Evolutionary conservation across 2,113 vertebrate species (phyloP).

Genomic region (Pelvicachromis taeniatus): DNA sequence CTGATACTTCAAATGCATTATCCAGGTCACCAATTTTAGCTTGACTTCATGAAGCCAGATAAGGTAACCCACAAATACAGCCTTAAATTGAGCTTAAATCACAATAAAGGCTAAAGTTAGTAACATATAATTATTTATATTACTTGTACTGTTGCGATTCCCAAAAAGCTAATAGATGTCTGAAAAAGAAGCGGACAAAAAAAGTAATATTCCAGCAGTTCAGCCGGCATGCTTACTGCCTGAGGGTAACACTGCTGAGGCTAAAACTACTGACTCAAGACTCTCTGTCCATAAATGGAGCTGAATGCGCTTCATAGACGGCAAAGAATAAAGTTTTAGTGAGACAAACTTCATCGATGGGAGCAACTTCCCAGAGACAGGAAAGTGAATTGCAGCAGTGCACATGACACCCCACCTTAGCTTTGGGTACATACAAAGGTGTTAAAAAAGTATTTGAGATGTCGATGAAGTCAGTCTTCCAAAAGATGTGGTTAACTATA

Average conservation of each 20-base stretch:
- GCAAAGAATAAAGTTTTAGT: background rate
- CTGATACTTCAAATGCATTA: background rate
- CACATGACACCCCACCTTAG: background rate
- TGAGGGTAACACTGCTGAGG: slow-evolving; percentile 18
- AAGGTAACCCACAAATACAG: background rate
- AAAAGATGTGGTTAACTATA: too few relatives aligned
- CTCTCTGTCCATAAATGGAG: slow-evolving; percentile 47
- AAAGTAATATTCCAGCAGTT: background rate
- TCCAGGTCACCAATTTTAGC: background rate
- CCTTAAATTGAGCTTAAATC: background rate
- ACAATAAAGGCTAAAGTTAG: background rate
- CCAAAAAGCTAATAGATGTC: background rate
- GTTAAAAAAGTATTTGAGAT: background rate
- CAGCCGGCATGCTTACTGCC: background rate
- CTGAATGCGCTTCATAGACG: background rate
- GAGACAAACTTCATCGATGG: background rate
- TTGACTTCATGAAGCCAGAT: background rate
- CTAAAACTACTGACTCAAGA: slow-evolving; percentile 24
- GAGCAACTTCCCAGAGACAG: background rate
- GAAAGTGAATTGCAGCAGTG: background rate
- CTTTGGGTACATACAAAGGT: background rate
- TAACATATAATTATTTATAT: background rate
- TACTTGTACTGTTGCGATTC: background rate
- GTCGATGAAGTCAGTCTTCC: too few relatives aligned
- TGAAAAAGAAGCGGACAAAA: background rate